phyloP scores from a whole-genome alignment of 2,888 invertebrate species.

The Spodoptera littoralis region DNA sequence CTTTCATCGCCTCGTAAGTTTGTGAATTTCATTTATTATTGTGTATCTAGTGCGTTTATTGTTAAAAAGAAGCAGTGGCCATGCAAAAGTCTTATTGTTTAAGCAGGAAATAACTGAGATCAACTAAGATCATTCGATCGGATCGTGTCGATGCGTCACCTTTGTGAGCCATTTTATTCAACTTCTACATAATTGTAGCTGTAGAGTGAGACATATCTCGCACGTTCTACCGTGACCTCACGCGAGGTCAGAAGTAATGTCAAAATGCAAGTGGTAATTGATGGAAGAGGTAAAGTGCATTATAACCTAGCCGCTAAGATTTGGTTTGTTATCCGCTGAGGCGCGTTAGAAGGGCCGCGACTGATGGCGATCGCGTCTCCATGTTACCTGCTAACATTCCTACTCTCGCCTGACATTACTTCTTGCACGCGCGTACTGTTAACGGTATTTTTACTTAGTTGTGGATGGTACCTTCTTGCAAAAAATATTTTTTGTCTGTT shows the following conservation, averaged over 20 bases:
- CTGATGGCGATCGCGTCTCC: slow-evolving; percentile 41
- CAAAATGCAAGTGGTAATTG: slow-evolving; percentile 38
- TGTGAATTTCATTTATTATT: slow-evolving; percentile 77
- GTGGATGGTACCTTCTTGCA: no score
- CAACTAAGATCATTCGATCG: slow-evolving; percentile 81
- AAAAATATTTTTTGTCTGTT: slow-evolving; percentile 4
- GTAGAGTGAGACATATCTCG: slow-evolving; percentile 40
- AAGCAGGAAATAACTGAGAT: slow-evolving; percentile 59
- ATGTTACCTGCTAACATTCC: slow-evolving; percentile 47
- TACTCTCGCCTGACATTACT: slow-evolving; percentile 18
- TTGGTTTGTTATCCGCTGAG: slow-evolving; percentile 40
- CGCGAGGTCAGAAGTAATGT: slow-evolving; percentile 32
- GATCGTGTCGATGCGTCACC: slow-evolving; percentile 89
- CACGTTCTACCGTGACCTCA: slow-evolving; percentile 36
- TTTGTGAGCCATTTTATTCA: slow-evolving; percentile 86
- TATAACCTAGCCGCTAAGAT: slow-evolving; percentile 72
- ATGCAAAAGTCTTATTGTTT: slow-evolving; percentile 48
- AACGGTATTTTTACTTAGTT: background rate
- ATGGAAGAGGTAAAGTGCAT: slow-evolving; percentile 60
- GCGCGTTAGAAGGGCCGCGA: slow-evolving; percentile 52
- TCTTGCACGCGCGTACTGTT: slow-evolving; percentile 11
- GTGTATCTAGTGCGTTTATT: slow-evolving; percentile 73
- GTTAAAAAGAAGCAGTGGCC: slow-evolving; percentile 52
- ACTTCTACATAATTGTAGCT: slow-evolving; percentile 73
- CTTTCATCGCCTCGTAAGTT: slow-evolving; percentile 88